These are phyloP conservation scores for Echeneis naucrates DNA, from an alignment of 2,797 vertebrate genomes.

Conservation along the genomic window DNA sequence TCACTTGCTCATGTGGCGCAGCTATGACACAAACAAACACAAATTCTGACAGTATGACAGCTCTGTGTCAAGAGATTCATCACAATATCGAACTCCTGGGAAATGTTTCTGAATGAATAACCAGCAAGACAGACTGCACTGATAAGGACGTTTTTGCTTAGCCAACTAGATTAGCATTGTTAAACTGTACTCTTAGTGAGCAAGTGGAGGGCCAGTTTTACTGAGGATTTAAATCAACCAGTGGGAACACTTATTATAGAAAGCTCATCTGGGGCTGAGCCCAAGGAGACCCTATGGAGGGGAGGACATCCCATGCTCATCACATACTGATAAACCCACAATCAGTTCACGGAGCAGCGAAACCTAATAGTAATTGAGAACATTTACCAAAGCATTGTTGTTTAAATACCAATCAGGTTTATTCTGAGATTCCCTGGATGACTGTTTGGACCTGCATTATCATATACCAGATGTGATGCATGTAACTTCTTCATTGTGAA, in stretches of 20 bases:
- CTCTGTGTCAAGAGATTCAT: constrained; percentile 70
- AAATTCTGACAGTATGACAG: constrained; percentile 69
- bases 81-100: constrained; percentile 60
- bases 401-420: background rate
- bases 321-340: background rate
- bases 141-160: constrained; percentile 50
- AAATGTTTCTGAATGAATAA: constrained; percentile 63
- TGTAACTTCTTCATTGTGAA: background rate
- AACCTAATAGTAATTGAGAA: background rate
- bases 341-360: background rate
- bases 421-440: background rate
- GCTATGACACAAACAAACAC: constrained; percentile 74
- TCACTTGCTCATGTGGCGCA: constrained; percentile 58
- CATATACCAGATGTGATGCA: background rate
- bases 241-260: constrained; percentile 33
- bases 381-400: background rate
- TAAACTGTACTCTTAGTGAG: constrained; percentile 33
- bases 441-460: background rate
- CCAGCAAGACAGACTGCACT: constrained; percentile 35
- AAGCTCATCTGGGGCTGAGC: constrained; percentile 22
- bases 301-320: background rate
- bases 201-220: constrained; percentile 49
- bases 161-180: constrained; percentile 49
- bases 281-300: constrained; percentile 1
- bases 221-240: constrained; percentile 39